Evolutionary conservation across 2,113 vertebrate species (phyloP).

Genomic region (Seriola dumerili): DNA sequence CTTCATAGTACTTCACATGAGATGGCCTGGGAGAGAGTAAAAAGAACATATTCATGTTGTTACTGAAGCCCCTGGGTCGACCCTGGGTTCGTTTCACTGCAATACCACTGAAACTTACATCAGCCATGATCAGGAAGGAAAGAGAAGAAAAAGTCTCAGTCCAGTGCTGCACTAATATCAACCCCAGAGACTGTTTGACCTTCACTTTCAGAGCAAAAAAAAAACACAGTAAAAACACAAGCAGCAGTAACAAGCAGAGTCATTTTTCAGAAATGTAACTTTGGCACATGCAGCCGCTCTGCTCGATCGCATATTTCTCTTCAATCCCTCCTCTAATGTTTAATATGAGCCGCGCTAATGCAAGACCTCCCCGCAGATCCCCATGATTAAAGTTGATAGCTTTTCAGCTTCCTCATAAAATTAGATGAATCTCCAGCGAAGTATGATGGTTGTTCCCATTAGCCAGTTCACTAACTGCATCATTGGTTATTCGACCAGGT

Average conservation of each 20-base stretch:
- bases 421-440: constrained; percentile 30
- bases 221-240: constrained; percentile 16
- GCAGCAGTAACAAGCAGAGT: not conserved
- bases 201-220: constrained; percentile 26
- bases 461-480: constrained; percentile 48
- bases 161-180: constrained; percentile 24
- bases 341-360: not conserved
- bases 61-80: constrained; percentile 19
- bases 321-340: not conserved
- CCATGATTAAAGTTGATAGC: constrained; percentile 29
- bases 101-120: constrained; percentile 35
- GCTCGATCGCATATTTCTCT: not conserved
- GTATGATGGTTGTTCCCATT: constrained; percentile 45
- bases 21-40: not conserved
- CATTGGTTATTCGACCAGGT: constrained; percentile 56
- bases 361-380: constrained; percentile 10
- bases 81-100: constrained; percentile 22
- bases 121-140: constrained; percentile 32
- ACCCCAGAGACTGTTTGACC: constrained; percentile 37
- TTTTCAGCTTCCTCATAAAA: constrained; percentile 37
- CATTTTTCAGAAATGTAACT: constrained; percentile 17
- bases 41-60: constrained; percentile 19
- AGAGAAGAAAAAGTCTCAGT: constrained; percentile 13
- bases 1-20: constrained; percentile 28
- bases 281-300: not conserved